Base-by-base conservation (phyloP, 2,888 invertebrate species). In the Agrilus cyanescens region DNA sequence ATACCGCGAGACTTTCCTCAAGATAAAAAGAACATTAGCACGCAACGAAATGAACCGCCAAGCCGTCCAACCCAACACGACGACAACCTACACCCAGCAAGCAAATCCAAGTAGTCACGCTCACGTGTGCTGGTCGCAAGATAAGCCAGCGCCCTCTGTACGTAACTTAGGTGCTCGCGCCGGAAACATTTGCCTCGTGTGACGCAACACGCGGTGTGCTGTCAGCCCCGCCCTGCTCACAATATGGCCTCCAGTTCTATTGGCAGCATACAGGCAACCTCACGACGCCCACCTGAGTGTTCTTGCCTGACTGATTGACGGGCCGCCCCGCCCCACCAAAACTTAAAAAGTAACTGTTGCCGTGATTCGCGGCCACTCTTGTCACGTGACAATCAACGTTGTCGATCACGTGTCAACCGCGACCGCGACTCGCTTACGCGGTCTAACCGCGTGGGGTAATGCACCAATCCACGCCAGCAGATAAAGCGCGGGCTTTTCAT, bases 171-270 rank as follows among this genome's bases (percentile, higher is more conserved):
- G n/a, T 33, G 15, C 33, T 33, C 33, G 33, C 13, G 14, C 47
- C 47, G 43, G 45, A 47, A 47, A 41, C 39, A 33, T 37, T 41
- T 41, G 47, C 47, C 40, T 42, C 44, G 38, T 41, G 48, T 59
- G 59, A 59, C 55, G 58, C 55, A 58, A 60, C 53, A 48, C 50
- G 50, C 56, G 51, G 46, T 49, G 44, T 46, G 46, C 50, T 62
- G 60, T 58, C 53, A 56, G 57, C 71, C 67, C 72, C 76, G 75
- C 77, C 77, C 70, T 62, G 59, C 67, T 69, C 70, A 73, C 76
- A 78, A 77, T 73, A 78, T 78, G 77, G 77, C 77, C 75, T 69
- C 60, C 59, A 55, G 63, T 66, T 66, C 70, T 74, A 77, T 77
- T 78, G 76, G 77, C 69, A 70, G 70, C 65, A 48, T 55, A 54